Evolutionary conservation across 2,888 invertebrate genomes (phyloP).

Genomic region (Lasioglossum zephyrum): DNA sequence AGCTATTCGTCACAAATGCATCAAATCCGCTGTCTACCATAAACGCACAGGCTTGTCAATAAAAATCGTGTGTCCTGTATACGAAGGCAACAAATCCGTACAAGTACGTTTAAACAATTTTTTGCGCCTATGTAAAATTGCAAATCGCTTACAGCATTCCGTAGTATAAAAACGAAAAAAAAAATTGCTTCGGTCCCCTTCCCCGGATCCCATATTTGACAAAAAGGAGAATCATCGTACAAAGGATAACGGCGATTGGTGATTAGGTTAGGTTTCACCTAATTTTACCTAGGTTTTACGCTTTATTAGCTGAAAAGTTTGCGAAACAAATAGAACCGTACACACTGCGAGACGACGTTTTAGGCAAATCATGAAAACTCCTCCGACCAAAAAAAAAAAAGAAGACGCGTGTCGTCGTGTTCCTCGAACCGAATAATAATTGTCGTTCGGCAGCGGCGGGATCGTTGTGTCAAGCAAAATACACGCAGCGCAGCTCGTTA

Average conservation of each 20-base stretch:
- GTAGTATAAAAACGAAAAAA: background rate
- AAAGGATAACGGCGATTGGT: slow-evolving; percentile 15
- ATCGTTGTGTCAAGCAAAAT: background rate
- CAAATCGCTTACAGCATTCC: background rate
- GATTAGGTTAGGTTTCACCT: background rate
- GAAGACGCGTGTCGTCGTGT: background rate
- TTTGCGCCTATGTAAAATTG: background rate
- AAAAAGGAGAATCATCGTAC: background rate
- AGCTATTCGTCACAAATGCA: background rate
- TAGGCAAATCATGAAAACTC: slow-evolving; percentile 48
- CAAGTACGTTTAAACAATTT: no score
- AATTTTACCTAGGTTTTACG: slow-evolving; percentile 5
- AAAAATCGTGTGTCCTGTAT: background rate
- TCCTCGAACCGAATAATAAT: background rate
- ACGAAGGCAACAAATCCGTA: no score
- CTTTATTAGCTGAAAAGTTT: slow-evolving; percentile 51
- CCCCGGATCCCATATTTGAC: background rate
- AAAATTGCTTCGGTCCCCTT: background rate
- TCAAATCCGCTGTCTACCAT: background rate
- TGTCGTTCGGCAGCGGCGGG: slow-evolving; percentile 6
- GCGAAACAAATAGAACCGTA: slow-evolving; percentile 49
- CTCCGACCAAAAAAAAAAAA: background rate
- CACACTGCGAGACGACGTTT: slow-evolving; percentile 43
- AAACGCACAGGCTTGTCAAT: background rate
- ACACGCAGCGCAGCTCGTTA: background rate